Base-by-base conservation (phyloP, 2,888 invertebrate genomes). In the Ischnus inquisitorius region DNA sequence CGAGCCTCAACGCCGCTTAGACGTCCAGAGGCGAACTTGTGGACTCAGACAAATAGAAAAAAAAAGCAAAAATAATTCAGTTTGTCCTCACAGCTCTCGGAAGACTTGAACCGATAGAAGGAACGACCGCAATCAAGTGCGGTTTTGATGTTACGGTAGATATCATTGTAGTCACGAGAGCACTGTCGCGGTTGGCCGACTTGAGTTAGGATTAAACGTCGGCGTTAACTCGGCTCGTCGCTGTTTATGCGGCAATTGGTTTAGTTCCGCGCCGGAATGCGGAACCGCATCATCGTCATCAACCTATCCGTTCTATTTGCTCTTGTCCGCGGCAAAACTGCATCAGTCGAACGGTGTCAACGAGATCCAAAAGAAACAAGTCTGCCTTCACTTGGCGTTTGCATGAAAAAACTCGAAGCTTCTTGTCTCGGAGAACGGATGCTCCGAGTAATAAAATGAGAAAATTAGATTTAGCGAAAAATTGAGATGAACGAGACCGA, bases 201-300 rank as follows among this genome's bases (percentile, higher is more conserved):
- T 22, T 62, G 60, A 43, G 22, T 34, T 57, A 43, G 60, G 78
- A 75, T 74, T 74, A 82, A 74, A 68, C 78, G 72, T 64, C 57
- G 22, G 67, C 25, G 4, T 60, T 57, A 34, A 34, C 34, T 34
- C n/a, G 54, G 43, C 46, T 22, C 3, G 41, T 68, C 43, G 51
- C 43, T 62, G 48, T 71, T 83, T 79, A 69, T 78, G 54, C 79
- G 54, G 64, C 76, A 79, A 79, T 78, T 76, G 75, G 74, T 83
- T 77, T 69, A 83, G 79, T 83, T 83, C 79, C 76, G 67, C 74
- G 67, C 74, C 71, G 28, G 67, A 83, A 80, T 80, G 72, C 83
- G 79, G 79, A 83, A 83, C 83, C 79, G 83, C 83, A 62, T 72
- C 65, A 76, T 82, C 64, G 72, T 41, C 71, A 69, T 69, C 39